Evolutionary conservation across 2,113 vertebrate genomes (phyloP), one percentile per base, ranked within the genome.

Genomic region (Eira barbara): DNA sequence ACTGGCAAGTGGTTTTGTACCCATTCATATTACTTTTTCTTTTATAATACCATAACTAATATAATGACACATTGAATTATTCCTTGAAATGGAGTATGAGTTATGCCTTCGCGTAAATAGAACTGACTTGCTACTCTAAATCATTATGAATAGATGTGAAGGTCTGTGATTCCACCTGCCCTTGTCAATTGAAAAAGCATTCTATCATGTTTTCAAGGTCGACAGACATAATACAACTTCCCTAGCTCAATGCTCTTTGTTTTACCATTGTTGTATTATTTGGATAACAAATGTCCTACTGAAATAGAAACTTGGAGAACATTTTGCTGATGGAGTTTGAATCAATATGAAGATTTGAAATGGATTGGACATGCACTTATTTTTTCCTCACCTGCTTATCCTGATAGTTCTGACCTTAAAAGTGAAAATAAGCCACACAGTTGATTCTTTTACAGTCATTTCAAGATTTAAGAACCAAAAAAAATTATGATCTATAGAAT

Each of bases 221-320:
- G 55, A 47, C 52, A 67, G 36, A 36, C 23, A 74, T 52, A 92
- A 87, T 76, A 63, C 3, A 80, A 9, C 34, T 83, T 92, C 36
- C 61, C 42, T 87, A 91, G 59, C 81, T 95, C 34, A 45, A 42
- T 69, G 25, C 9, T 87, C 20, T 92, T 94, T 25, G 55, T 93
- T 92, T 89, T 52, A 83, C 61, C 65, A 36, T 55, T 90, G 25
- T 94, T 74, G 13, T 94, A 83, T 95, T 92, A 69, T 94, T 63
- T 81, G 63, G 91, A 90, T 94, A 96, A 67, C 36, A 94, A 95
- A 73, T 42, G 15, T 11, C 39, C 45, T 52, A 45, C n/a, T 47
- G 27, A 91, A 92, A 65, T 78, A 63, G 25, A 94, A 89, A 25
- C 29, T 23, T 63, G 39, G 55, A 81, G n/a, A 25, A 20, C 55